A percentile compares a stretch with the other conserved stretches of the same genome.
These are phyloP conservation scores for Tyto alba DNA, from an alignment of 2,113 vertebrate species.

Conservation along the genomic window DNA sequence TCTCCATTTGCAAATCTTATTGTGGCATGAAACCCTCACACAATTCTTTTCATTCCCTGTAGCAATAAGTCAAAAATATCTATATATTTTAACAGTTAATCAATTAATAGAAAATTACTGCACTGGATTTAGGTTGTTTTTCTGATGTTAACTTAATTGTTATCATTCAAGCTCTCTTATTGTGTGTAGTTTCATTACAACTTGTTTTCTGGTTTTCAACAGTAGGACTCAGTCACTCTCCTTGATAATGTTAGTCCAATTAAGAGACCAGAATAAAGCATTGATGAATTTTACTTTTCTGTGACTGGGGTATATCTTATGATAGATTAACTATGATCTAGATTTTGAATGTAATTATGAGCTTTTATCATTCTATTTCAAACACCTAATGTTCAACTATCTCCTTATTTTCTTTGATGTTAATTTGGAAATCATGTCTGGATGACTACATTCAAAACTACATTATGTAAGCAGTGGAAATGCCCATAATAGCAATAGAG, in stretches of 20 bases:
- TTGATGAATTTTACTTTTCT: conserved; percentile 5
- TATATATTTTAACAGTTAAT: conserved; percentile 27
- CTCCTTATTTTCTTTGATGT: background rate
- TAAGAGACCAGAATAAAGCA: background rate
- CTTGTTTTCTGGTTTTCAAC: background rate
- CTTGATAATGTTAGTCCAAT: background rate
- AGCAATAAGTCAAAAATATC: background rate
- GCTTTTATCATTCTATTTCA: background rate
- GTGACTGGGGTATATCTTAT: background rate
- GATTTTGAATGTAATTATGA: background rate
- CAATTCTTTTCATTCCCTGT: conserved; percentile 26
- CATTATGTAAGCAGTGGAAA: background rate
- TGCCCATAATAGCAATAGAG: background rate
- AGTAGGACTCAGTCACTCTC: background rate
- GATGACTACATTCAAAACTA: background rate
- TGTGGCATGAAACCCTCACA: background rate
- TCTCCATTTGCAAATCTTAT: conserved; percentile 39
- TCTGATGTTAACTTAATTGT: background rate
- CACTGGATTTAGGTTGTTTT: background rate
- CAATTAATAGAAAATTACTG: conserved; percentile 19
- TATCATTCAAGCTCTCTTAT: background rate
- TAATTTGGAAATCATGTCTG: background rate
- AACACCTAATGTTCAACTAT: background rate
- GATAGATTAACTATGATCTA: background rate
- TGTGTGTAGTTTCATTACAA: background rate